A percentile compares a stretch with the other conserved stretches of the same genome.
Conservation (phyloP, 2,888 invertebrate genomes). For the Ormyrus rosae region DNA sequence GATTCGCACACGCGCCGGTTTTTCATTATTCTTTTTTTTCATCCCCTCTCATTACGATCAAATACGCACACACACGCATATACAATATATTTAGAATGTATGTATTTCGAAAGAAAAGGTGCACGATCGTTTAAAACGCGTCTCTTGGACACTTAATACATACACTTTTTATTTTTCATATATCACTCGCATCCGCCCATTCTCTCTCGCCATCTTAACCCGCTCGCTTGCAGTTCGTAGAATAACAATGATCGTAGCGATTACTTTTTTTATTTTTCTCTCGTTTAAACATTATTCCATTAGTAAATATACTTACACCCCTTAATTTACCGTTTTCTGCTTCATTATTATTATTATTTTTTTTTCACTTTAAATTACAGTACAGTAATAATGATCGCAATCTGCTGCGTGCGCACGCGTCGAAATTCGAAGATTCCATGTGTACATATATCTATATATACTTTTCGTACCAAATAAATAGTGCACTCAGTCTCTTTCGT, state of each 20-base stretch:
- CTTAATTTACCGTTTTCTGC: conserved; percentile 14
- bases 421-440: conserved; percentile 25
- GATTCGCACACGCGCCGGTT: conserved; percentile 5
- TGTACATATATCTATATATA: conserved; percentile 24
- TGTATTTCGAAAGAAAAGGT: conserved; percentile 7
- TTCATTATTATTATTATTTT: neutral
- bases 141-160: conserved; percentile 4
- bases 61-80: conserved; percentile 17
- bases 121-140: neutral
- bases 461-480: conserved; percentile 36
- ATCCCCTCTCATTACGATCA: neutral
- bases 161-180: conserved; percentile 19
- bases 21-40: neutral
- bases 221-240: conserved; percentile 35
- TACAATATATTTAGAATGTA: conserved; percentile 4
- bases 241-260: conserved; percentile 45
- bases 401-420: conserved; percentile 20
- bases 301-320: conserved; percentile 42
- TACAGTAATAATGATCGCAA: conserved; percentile 25
- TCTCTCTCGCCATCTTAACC: conserved; percentile 24
- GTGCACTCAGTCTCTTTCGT: conserved; percentile 47
- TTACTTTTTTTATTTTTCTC: conserved; percentile 24
- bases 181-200: neutral
- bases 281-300: conserved; percentile 33
- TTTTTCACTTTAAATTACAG: conserved; percentile 8